Conservation (phyloP, 2,888 invertebrate genomes). For the Caenorhabditis macrosperma region DNA sequence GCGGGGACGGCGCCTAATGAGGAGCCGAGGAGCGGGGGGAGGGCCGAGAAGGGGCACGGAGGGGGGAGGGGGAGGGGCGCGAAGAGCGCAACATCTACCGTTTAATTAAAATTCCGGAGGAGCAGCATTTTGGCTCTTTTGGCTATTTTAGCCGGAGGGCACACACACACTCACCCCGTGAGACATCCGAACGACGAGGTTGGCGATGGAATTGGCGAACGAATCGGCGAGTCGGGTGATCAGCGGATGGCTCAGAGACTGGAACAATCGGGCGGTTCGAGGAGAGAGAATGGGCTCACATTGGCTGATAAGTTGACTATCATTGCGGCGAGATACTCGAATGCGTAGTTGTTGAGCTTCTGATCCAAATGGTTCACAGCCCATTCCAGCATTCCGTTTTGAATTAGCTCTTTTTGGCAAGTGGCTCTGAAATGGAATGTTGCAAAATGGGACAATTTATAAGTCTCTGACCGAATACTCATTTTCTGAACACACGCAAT, state of each 20-base stretch:
- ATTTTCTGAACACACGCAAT: conserved; percentile 65
- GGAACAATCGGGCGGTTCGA: conserved; percentile 12
- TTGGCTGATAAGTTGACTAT: conserved; percentile 63
- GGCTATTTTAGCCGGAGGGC: background rate
- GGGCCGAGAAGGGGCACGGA: conserved; percentile 4
- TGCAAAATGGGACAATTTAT: background rate
- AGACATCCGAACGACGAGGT: conserved; percentile 48
- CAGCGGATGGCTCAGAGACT: conserved; percentile 58
- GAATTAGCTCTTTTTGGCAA: conserved; percentile 60
- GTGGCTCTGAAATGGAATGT: conserved; percentile 37
- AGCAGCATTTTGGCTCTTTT: background rate
- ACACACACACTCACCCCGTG: conserved; percentile 55
- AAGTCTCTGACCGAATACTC: conserved; percentile 50
- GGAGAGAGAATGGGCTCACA: conserved; percentile 25
- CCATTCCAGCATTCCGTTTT: conserved; percentile 67
- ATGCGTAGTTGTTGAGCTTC: conserved; percentile 63
- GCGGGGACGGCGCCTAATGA: conserved; percentile 31
- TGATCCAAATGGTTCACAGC: conserved; percentile 62
- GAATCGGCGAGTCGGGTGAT: conserved; percentile 63
- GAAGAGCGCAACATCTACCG: too few species aligned
- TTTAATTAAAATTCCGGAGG: conserved; percentile 2
- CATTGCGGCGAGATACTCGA: conserved; percentile 64
- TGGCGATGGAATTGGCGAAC: conserved; percentile 58
- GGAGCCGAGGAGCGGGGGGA: conserved; percentile 6
- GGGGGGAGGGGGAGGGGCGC: too few species aligned